phyloP scores from a whole-genome alignment of 2,888 invertebrate genomes.

The Agrenia bidenticulata region DNA sequence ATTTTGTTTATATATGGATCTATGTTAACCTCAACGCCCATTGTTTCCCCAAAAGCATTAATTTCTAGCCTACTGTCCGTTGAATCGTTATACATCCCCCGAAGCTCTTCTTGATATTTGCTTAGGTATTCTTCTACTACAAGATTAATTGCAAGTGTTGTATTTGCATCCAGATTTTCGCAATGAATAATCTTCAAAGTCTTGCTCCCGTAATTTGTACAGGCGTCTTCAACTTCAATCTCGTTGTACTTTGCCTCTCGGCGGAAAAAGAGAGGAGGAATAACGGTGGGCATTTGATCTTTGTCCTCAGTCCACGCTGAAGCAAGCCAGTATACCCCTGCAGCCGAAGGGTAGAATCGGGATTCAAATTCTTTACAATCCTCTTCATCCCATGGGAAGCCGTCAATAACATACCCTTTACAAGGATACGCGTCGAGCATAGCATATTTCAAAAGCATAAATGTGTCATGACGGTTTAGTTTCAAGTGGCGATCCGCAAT shows the following conservation, averaged over 20 bases:
- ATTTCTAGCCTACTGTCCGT: too few relatives aligned
- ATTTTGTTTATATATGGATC: too few relatives aligned
- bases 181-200: conserved; percentile 30
- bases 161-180: conserved; percentile 8
- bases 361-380: conserved; percentile 38
- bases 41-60: too few relatives aligned
- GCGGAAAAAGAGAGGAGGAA: conserved; percentile 22
- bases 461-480: too few relatives aligned
- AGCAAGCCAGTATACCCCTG: conserved; percentile 38
- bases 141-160: too few relatives aligned
- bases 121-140: too few relatives aligned
- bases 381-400: conserved; percentile 31
- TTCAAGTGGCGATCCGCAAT: too few relatives aligned
- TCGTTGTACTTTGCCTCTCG: conserved; percentile 19
- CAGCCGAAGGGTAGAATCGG: conserved; percentile 32
- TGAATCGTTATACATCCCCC: too few relatives aligned
- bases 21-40: too few relatives aligned
- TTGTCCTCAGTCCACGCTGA: conserved; percentile 26
- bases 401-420: conserved; percentile 38
- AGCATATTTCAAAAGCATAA: conserved; percentile 13
- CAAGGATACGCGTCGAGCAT: too few relatives aligned
- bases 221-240: conserved; percentile 26
- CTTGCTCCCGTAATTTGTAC: conserved; percentile 27
- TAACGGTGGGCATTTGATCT: conserved; percentile 4
- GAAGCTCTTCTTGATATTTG: too few relatives aligned